Evolutionary conservation across 2,797 vertebrate species (phyloP), one percentile per base, ranked within the genome.

Genomic region (Manis javanica): DNA sequence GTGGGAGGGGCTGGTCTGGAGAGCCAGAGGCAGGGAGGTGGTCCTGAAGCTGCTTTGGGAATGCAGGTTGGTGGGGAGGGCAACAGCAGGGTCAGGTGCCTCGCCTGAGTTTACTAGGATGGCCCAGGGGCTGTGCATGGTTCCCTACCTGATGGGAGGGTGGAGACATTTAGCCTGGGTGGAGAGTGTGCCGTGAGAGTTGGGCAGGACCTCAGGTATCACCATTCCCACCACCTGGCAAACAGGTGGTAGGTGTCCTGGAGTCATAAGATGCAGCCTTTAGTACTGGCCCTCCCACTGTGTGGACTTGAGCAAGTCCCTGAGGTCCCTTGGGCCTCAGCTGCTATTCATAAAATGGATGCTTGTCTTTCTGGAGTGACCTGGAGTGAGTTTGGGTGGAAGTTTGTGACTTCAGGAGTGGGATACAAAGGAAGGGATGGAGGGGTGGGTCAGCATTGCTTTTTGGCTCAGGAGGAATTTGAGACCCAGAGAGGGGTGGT

Each of bases 91-190:
- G 51, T 31, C n/a, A 87, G 94, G 13, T 1, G 5, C 49, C 39
- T 42, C 7, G 31, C 14, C 55, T 26, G 31, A 64, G 46, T 91
- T 84, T 7, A 0, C 31, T 18, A 39, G 57, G 63, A n/a, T 75
- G 53, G 59, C 46, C 19, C 13, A 51, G 55, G 64, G 72, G 2
- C 59, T 0, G 0, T 3, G 64, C 11, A 0, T 39, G 53, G 42
- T 4, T 89, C 69, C 49, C 10, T 3, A 31, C 1, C 34, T 0
- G 0, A 4, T 21, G 34, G 34, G 59, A 55, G 16, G 53, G n/a
- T 39, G 79, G 34, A 82, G 69, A 63, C 37, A 37, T 82, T 69
- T 0, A 1, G 13, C 53, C 29, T 7, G 37, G 31, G 39, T 71
- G 21, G 46, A 49, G 34, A 83, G 37, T 14, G 6, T 37, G 24